These are phyloP conservation scores for Himalopsyche japonica DNA, from an alignment of 2,888 invertebrate genomes.

Conservation along the genomic window DNA sequence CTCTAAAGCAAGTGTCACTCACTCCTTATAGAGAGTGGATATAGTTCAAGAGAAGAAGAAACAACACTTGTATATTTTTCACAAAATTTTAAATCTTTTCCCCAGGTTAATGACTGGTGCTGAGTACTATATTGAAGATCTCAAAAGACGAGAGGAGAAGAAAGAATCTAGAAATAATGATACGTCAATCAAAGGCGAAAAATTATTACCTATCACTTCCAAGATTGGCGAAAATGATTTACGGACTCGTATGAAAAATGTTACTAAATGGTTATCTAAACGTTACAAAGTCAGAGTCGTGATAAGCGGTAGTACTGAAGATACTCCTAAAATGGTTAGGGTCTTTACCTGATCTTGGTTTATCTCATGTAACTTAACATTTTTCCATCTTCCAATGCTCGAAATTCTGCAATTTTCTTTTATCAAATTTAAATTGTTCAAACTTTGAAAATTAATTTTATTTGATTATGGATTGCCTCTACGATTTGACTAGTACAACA, in stretches of 20 bases:
- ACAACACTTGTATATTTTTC: no score
- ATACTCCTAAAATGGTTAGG: background rate
- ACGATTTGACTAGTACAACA: no score
- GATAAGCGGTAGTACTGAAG: slow-evolving; percentile 54
- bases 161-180: slow-evolving; percentile 50
- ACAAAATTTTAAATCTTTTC: no score
- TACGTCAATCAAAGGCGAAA: slow-evolving; percentile 62
- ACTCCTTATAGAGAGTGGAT: background rate
- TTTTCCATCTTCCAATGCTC: no score
- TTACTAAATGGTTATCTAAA: slow-evolving; percentile 68
- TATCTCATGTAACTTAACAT: no score
- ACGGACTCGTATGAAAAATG: slow-evolving; percentile 65
- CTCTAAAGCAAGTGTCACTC: no score
- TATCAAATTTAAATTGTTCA: no score
- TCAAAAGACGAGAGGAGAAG: slow-evolving; percentile 57
- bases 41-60: no score
- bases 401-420: no score
- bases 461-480: no score
- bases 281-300: slow-evolving; percentile 66
- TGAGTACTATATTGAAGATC: slow-evolving; percentile 67
- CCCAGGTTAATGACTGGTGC: slow-evolving; percentile 65
- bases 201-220: slow-evolving; percentile 64
- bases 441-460: no score
- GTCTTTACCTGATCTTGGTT: no score
- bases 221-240: slow-evolving; percentile 71